Evolutionary conservation across 2,888 invertebrate species (phyloP).

Genomic region (Criorhina ranunculi): DNA sequence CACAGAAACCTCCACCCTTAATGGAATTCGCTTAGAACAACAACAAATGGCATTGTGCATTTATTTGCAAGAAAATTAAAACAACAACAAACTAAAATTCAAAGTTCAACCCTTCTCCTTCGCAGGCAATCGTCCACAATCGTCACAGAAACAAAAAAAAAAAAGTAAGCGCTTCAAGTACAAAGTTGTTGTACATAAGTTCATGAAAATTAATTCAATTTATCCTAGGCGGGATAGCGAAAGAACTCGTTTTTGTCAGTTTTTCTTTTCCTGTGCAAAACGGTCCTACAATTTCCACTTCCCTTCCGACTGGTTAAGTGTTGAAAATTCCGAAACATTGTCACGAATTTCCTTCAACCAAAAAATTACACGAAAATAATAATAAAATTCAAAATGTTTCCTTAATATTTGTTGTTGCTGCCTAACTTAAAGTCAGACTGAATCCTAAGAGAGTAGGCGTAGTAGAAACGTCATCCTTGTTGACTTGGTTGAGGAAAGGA

Average conservation of each 20-base stretch:
- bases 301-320: slow-evolving; percentile 48
- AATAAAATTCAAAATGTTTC: slow-evolving; percentile 43
- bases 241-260: slow-evolving; percentile 42
- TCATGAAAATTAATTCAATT: slow-evolving; percentile 65
- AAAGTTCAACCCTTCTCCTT: slow-evolving; percentile 1
- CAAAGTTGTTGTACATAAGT: slow-evolving; percentile 46
- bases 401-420: slow-evolving; percentile 19
- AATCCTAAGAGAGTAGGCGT: slow-evolving; percentile 12
- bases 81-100: neutral
- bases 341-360: slow-evolving; percentile 60
- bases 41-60: no score
- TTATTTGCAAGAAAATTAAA: neutral
- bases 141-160: slow-evolving; percentile 13
- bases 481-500: slow-evolving; percentile 28
- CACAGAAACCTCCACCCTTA: no score
- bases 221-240: slow-evolving; percentile 49
- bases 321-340: slow-evolving; percentile 61
- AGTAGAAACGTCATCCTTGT: slow-evolving; percentile 5
- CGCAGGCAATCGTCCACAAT: slow-evolving; percentile 13
- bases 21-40: no score
- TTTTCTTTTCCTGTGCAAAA: slow-evolving; percentile 14
- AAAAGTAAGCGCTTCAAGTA: slow-evolving; percentile 40
- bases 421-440: slow-evolving; percentile 14
- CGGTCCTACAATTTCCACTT: slow-evolving; percentile 40
- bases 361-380: slow-evolving; percentile 44